phyloP scores from a whole-genome alignment of 2,888 invertebrate species.

The Cantharis rufa region DNA sequence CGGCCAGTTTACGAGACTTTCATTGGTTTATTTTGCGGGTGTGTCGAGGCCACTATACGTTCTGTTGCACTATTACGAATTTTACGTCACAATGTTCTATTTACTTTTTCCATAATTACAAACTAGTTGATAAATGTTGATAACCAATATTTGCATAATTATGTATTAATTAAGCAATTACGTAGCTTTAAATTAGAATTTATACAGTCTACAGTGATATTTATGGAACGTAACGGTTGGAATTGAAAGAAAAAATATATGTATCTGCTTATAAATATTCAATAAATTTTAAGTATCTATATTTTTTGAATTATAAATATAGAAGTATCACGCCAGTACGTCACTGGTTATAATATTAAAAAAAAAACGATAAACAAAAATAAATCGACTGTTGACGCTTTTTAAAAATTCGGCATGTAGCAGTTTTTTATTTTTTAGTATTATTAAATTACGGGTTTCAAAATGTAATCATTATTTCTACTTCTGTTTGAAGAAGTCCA shows the following conservation, averaged over 20 bases:
- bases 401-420: too few species aligned
- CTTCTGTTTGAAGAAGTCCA: too few species aligned
- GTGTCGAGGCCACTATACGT: slow-evolving; percentile 23
- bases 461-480: too few species aligned
- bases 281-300: too few species aligned
- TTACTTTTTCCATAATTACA: neutral
- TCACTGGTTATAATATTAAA: too few species aligned
- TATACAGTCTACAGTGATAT: neutral
- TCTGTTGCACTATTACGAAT: slow-evolving; percentile 1
- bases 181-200: neutral
- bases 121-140: neutral
- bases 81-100: slow-evolving; percentile 7
- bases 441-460: too few species aligned
- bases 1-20: slow-evolving; percentile 3
- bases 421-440: too few species aligned
- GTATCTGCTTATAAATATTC: too few species aligned
- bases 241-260: too few species aligned
- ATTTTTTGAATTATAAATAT: neutral
- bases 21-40: slow-evolving; percentile 30
- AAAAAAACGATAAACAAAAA: too few species aligned
- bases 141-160: neutral
- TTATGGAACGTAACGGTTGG: neutral
- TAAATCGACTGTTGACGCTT: too few species aligned
- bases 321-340: neutral
- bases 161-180: neutral